phyloP scores from a whole-genome alignment of 2,797 vertebrate species.

The Protonibea diacanthus region DNA sequence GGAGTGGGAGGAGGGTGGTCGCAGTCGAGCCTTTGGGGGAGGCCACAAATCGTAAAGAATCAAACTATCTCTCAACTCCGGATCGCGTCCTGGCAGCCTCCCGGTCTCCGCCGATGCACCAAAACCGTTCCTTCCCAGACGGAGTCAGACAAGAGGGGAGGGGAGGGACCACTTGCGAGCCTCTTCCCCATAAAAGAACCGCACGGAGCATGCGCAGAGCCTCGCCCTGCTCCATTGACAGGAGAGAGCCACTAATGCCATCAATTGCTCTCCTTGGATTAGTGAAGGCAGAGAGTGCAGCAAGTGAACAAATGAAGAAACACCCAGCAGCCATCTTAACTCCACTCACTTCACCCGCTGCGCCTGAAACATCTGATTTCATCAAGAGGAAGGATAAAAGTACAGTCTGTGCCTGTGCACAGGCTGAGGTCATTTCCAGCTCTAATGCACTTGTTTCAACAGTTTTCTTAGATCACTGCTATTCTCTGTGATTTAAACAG shows the following conservation, averaged over 20 bases:
- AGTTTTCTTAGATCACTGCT: background rate
- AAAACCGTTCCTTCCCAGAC: slow-evolving; percentile 85
- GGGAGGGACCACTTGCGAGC: slow-evolving; percentile 75
- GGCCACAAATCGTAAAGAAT: slow-evolving; percentile 43
- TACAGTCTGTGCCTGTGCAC: background rate
- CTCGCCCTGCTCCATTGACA: slow-evolving; percentile 89
- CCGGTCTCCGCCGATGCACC: slow-evolving; percentile 83
- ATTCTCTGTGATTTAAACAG: background rate
- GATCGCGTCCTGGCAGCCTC: slow-evolving; percentile 76
- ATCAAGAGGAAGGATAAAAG: background rate
- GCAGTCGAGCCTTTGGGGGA: slow-evolving; percentile 39
- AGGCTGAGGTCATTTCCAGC: background rate
- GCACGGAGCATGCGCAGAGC: slow-evolving; percentile 89
- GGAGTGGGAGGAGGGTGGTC: background rate
- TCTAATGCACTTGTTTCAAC: background rate
- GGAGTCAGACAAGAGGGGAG: slow-evolving; percentile 78
- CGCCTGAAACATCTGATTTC: background rate
- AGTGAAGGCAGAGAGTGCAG: slow-evolving; percentile 46
- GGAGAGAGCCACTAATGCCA: slow-evolving; percentile 75
- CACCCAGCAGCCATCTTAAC: slow-evolving; percentile 72
- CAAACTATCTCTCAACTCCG: slow-evolving; percentile 59
- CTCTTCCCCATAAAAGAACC: slow-evolving; percentile 68
- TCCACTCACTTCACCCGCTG: slow-evolving; percentile 3
- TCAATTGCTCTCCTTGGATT: slow-evolving; percentile 73
- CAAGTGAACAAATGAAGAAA: slow-evolving; percentile 34